Percentiles rank a stretch among this genome's conserved stretches.
Conservation (phyloP, 2,797 vertebrate species). For the Tiaroga cobitis region DNA sequence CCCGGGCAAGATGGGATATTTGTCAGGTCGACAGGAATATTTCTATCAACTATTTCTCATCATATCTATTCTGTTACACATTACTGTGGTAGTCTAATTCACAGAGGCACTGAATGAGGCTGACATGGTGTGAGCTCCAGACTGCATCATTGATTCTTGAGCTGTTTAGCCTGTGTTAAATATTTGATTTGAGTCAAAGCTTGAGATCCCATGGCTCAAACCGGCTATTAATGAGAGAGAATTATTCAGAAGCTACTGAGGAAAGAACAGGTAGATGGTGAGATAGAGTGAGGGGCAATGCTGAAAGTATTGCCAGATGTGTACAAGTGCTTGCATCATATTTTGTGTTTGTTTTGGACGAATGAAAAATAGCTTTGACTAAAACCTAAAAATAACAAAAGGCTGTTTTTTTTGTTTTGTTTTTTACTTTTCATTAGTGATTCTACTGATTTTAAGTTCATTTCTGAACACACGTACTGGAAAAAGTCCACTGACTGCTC, state of each 20-base stretch:
- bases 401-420: background rate
- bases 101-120: background rate
- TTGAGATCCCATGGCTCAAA: constrained; percentile 4
- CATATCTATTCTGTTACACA: constrained; percentile 20
- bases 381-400: background rate
- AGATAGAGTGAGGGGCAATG: background rate
- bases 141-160: constrained; percentile 23
- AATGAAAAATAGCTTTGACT: constrained; percentile 15
- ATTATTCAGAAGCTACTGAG: constrained; percentile 22
- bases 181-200: constrained; percentile 42
- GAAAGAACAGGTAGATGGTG: constrained; percentile 17
- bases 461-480: background rate
- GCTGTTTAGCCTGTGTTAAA: constrained; percentile 36
- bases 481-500: background rate
- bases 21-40: constrained; percentile 22
- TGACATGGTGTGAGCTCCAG: background rate
- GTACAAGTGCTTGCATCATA: constrained; percentile 15
- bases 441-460: background rate
- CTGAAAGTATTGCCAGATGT: constrained; percentile 32
- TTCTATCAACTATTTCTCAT: constrained; percentile 13
- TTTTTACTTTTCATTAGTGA: background rate
- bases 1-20: background rate
- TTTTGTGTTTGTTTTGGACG: background rate
- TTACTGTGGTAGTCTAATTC: background rate
- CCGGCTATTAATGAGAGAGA: constrained; percentile 17